Evolutionary conservation across 64 coral and sea anemone species (phyloP).

Genomic region (Dendrophyllia cribrosa): DNA sequence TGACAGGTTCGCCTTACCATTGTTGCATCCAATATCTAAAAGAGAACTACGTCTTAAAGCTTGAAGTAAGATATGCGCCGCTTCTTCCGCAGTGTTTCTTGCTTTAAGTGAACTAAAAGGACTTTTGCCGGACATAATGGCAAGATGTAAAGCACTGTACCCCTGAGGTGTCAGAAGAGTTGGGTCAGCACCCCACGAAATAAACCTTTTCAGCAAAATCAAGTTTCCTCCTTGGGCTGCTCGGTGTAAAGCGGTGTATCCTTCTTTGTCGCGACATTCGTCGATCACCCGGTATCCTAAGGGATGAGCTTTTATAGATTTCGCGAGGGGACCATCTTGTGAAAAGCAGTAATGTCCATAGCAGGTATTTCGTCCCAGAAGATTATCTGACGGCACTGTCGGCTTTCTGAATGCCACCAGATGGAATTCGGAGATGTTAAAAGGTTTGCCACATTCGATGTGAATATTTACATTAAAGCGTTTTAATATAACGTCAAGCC

Average conservation of each 20-base stretch:
- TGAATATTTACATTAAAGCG: conserved; percentile 6
- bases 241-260: conserved; percentile 71
- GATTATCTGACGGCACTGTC: not conserved
- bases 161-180: conserved; percentile 8
- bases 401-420: conserved; percentile 42
- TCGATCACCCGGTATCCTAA: conserved; percentile 28
- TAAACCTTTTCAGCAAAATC: conserved; percentile 28
- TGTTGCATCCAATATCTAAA: conserved; percentile 23
- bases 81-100: conserved; percentile 4
- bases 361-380: not conserved
- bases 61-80: not conserved
- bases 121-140: conserved; percentile 13
- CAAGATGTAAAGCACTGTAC: conserved; percentile 33
- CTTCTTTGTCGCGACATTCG: conserved; percentile 70
- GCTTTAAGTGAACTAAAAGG: not conserved
- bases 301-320: conserved; percentile 75
- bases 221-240: conserved; percentile 83
- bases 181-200: conserved; percentile 50
- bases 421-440: conserved; percentile 63
- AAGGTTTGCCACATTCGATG: conserved; percentile 44
- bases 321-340: conserved; percentile 58
- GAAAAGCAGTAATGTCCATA: not conserved
- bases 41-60: not conserved
- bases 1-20: not conserved
- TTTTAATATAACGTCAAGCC: conserved; percentile 33